Base-by-base conservation (phyloP, 2,797 vertebrate species). In the Stomatorhinus walkeri region DNA sequence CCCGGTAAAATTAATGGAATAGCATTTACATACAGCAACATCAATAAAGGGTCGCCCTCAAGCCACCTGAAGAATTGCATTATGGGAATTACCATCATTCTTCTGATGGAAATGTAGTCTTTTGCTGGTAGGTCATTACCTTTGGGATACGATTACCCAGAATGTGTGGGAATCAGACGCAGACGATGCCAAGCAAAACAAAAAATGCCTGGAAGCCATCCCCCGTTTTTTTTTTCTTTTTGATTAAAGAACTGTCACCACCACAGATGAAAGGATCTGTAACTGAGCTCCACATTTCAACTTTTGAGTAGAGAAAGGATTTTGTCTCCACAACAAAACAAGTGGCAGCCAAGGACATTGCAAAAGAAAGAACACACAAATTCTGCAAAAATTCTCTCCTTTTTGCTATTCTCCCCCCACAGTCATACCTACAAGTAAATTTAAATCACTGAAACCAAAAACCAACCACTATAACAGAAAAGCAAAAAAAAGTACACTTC, bases 1-100 rank as follows among this genome's bases (percentile, higher is more conserved):
- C 36, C 72, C 40, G n/a, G 36, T 19, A 72, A 79, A 79, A 79
- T 79, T 46, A 79, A 43, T 79, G 72, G 4, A 6, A 72, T 72
- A 51, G 48, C 87, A 91, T 89, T 46, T 40, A 19, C n/a, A 86
- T 32, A 59, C 49, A 14, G 59, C 87, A 54, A 52, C 1, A 79
- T 89, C 92, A 83, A 87, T 88, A 88, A 89, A 90, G 88, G 91
- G 91, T 89, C 91, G 88, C 89, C 91, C 93, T 72, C 79, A 51
- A 56, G 54, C 83, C 85, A 64, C 85, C 51, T 48, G 49, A 56
- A 81, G 49, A 56, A 81, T 68, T 52, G 85, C 91, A 87, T 89
- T 90, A 89, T 91, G 0, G 8, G 90, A 89, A 91, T 87, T 40
- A 12, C 28, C 76, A 43, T 87, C 88, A 76, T 89, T 64, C 79